A percentile compares a stretch with the other conserved stretches of the same genome.
phyloP scores from a whole-genome alignment of 2,888 invertebrate species.

The Pedicia rivosa region DNA sequence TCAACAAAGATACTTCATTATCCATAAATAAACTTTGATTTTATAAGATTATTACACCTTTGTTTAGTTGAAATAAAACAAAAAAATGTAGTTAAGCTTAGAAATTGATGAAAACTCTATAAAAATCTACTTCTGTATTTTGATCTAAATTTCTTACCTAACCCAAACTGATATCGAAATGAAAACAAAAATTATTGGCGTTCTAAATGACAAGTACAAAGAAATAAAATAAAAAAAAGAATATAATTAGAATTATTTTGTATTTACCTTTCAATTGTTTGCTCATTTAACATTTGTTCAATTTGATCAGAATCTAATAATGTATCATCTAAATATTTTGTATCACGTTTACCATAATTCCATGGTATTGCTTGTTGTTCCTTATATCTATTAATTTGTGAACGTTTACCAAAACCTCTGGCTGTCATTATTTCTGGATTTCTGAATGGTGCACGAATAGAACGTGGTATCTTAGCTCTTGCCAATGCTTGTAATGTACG shows the following conservation, averaged over 20 bases:
- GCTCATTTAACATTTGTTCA: constrained; percentile 8
- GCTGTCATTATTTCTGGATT: constrained; percentile 18
- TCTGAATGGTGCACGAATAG: constrained; percentile 17
- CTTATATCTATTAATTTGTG: constrained; percentile 6
- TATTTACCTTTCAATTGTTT: constrained; percentile 8
- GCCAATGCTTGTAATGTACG: constrained; percentile 12
- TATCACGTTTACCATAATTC: constrained; percentile 9
- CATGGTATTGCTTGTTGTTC: constrained; percentile 6
- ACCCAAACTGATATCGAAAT: too few relatives aligned
- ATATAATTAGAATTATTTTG: neutral
- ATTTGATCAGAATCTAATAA: neutral
- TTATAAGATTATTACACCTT: too few relatives aligned
- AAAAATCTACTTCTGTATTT: too few relatives aligned
- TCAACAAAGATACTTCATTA: too few relatives aligned
- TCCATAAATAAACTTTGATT: too few relatives aligned
- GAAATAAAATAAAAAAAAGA: constrained; percentile 11
- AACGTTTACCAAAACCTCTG: constrained; percentile 19
- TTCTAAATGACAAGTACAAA: too few relatives aligned
- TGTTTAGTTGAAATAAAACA: too few relatives aligned
- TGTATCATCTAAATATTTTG: constrained; percentile 7
- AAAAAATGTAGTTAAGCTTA: too few relatives aligned
- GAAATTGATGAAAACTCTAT: too few relatives aligned
- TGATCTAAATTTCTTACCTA: too few relatives aligned
- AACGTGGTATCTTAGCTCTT: constrained; percentile 14
- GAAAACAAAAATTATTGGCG: too few relatives aligned